phyloP scores from a whole-genome alignment of 2,888 invertebrate species.

The Dinocampus coccinellae region DNA sequence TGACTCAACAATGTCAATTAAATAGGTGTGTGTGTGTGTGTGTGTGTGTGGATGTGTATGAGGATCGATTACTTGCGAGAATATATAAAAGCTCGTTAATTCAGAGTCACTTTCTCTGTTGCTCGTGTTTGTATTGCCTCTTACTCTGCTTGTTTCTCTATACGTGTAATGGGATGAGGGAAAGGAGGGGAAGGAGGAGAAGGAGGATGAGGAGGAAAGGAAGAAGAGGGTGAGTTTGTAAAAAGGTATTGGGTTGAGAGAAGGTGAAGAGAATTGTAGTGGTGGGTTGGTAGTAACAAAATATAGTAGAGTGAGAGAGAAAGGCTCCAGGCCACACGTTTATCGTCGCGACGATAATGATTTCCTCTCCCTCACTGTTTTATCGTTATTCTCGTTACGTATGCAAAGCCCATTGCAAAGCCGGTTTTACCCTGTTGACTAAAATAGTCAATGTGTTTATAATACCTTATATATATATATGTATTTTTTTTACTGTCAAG shows the following conservation, averaged over 20 bases:
- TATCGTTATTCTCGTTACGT: slow-evolving; percentile 30
- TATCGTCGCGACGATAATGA: slow-evolving; percentile 23
- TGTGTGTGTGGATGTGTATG: background rate
- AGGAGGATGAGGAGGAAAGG: background rate
- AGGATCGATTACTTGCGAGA: background rate
- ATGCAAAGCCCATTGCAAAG: slow-evolving; percentile 28
- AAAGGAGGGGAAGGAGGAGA: background rate
- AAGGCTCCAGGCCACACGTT: background rate
- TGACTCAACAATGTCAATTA: background rate
- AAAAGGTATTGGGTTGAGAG: background rate
- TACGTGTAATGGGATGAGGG: background rate
- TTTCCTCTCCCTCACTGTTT: slow-evolving; percentile 15
- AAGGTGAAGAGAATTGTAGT: background rate
- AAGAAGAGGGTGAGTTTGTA: background rate
- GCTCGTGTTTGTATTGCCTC: background rate
- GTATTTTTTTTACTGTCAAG: background rate
- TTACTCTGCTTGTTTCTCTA: background rate
- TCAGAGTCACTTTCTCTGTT: background rate
- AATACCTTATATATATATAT: slow-evolving; percentile 1
- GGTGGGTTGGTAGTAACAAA: background rate
- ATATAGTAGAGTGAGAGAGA: background rate
- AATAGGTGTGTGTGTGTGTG: background rate
- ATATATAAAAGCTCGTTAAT: background rate
- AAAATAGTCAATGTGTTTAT: slow-evolving; percentile 6
- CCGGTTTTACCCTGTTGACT: slow-evolving; percentile 2